Conservation (phyloP, 2,888 invertebrate species). For the Polietes domitor region DNA sequence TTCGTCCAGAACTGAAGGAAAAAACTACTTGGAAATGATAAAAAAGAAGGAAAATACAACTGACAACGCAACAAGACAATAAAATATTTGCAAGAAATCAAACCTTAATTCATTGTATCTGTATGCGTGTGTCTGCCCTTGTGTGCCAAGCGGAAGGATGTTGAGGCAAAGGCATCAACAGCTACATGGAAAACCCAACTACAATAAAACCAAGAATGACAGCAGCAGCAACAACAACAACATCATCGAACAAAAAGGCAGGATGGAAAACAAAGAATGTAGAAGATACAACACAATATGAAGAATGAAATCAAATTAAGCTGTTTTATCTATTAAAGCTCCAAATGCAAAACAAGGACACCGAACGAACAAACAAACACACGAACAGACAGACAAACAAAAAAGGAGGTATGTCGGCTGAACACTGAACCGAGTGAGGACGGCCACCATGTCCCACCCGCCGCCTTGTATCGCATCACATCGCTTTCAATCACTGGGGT, state of each 20-base stretch:
- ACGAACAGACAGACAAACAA: conserved; percentile 12
- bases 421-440: neutral
- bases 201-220: conserved; percentile 49
- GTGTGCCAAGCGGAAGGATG: conserved; percentile 18
- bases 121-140: neutral
- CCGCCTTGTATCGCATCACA: no score
- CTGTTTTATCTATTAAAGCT: conserved; percentile 47
- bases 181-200: conserved; percentile 20
- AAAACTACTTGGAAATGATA: neutral
- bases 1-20: neutral
- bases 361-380: conserved; percentile 9
- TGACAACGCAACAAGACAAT: conserved; percentile 49
- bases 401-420: neutral
- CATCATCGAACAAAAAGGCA: neutral
- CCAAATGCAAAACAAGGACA: conserved; percentile 21
- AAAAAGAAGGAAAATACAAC: conserved; percentile 20
- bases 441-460: no score
- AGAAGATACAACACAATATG: conserved; percentile 19
- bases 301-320: conserved; percentile 58
- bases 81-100: conserved; percentile 44
- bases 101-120: conserved; percentile 37
- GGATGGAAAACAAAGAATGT: neutral
- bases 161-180: conserved; percentile 23
- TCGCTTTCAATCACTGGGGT: neutral
- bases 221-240: no score